A percentile compares a stretch with the other conserved stretches of the same genome.
Evolutionary conservation across 1,140 invertebrate species (phyloP).

Genomic region (Drosophila insularis): DNA sequence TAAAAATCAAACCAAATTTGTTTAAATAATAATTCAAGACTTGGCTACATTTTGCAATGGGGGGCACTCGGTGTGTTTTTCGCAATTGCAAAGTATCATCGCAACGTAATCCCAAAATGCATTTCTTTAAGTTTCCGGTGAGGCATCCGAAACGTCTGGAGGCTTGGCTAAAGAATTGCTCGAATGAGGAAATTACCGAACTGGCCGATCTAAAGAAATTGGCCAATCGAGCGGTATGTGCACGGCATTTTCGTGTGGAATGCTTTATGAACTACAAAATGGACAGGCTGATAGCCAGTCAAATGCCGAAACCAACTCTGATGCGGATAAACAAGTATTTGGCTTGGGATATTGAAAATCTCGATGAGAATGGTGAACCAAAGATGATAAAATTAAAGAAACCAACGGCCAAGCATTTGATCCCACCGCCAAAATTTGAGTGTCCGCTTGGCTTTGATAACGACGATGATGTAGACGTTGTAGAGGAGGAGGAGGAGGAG

Average conservation of each 20-base stretch:
- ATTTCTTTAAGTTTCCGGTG: constrained; percentile 83
- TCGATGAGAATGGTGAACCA: constrained; percentile 50
- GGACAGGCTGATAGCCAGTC: constrained; percentile 48
- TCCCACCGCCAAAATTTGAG: constrained; percentile 50
- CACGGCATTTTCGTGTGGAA: constrained; percentile 83
- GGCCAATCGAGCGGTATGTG: constrained; percentile 83
- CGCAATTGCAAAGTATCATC: constrained; percentile 81
- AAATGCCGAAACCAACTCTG: constrained; percentile 56
- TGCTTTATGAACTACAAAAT: constrained; percentile 83
- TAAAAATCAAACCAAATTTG: constrained; percentile 1
- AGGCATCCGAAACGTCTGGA: constrained; percentile 78
- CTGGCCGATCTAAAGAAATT: constrained; percentile 71
- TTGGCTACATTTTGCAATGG: constrained; percentile 70
- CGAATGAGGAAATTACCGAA: constrained; percentile 73
- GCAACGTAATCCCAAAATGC: constrained; percentile 79
- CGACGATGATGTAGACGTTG: constrained; percentile 17
- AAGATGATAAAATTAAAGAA: constrained; percentile 43
- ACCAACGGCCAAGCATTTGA: constrained; percentile 49
- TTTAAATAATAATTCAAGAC: neutral
- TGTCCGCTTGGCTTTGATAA: constrained; percentile 45
- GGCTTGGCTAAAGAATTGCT: constrained; percentile 80
- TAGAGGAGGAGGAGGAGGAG: neutral
- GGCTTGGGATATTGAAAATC: constrained; percentile 52
- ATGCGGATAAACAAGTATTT: constrained; percentile 37
- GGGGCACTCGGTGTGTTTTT: constrained; percentile 83